A percentile compares a stretch with the other conserved stretches of the same genome.
Conservation (phyloP, 2,797 vertebrate genomes). For the Pithecia hirsuta region DNA sequence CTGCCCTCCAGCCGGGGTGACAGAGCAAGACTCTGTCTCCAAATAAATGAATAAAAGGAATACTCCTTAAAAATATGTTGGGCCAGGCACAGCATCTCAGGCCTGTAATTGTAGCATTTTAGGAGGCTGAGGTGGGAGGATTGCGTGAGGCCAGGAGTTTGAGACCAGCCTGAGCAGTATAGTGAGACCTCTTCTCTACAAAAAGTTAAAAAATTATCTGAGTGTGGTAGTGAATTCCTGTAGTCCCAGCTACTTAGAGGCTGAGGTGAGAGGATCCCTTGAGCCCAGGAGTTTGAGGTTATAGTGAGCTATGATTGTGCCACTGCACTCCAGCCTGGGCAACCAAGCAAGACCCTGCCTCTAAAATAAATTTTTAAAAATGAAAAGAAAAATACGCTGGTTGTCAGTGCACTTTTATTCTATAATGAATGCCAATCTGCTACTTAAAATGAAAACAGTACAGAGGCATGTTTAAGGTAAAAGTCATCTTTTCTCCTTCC, state of each 20-base stretch:
- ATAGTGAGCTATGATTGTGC: background rate
- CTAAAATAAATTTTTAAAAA: background rate
- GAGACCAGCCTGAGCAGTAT: background rate
- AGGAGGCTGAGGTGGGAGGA: background rate
- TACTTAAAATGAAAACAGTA: background rate
- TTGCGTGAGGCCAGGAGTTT: background rate
- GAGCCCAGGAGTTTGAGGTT: background rate
- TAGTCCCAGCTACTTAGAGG: background rate
- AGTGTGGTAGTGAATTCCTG: background rate
- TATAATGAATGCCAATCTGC: background rate
- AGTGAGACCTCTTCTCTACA: background rate
- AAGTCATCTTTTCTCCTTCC: background rate
- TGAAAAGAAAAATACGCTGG: background rate
- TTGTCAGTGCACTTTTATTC: background rate
- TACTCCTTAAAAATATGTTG: background rate
- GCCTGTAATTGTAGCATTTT: background rate
- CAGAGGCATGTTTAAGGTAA: background rate
- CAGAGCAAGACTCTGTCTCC: background rate
- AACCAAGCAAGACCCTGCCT: background rate
- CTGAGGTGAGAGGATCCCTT: background rate
- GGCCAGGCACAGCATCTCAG: background rate
- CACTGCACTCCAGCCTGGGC: background rate
- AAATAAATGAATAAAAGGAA: background rate
- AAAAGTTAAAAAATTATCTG: background rate
- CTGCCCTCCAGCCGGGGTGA: background rate